Conservation (phyloP, 1,140 invertebrate genomes). For the Drosophila lini region DNA sequence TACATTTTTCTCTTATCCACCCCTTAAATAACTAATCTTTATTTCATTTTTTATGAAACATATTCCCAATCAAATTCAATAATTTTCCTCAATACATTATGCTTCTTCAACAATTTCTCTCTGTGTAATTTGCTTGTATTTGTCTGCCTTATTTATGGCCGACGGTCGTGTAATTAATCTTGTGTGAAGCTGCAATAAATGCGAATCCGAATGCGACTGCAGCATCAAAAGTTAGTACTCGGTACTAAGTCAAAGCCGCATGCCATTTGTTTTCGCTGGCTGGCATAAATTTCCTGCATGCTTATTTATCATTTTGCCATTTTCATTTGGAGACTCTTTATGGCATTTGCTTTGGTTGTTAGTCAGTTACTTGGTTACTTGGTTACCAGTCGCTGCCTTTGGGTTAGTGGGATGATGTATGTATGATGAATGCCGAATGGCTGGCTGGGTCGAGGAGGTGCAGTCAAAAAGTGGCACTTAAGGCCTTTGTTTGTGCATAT, state of each 20-base stretch:
- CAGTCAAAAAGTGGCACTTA: constrained; percentile 45
- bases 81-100: neutral
- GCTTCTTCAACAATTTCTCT: too few relatives aligned
- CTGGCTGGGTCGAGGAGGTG: constrained; percentile 41
- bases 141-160: constrained; percentile 72
- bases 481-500: constrained; percentile 29
- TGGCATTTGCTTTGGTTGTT: constrained; percentile 45
- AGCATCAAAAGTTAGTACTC: constrained; percentile 39
- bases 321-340: constrained; percentile 66
- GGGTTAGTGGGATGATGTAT: constrained; percentile 19
- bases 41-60: neutral
- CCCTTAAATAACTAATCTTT: neutral
- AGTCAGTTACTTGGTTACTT: constrained; percentile 15
- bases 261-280: constrained; percentile 59
- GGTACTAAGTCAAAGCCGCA: constrained; percentile 48
- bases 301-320: constrained; percentile 63
- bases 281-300: constrained; percentile 59
- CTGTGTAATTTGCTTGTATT: constrained; percentile 31
- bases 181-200: constrained; percentile 68
- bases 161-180: constrained; percentile 70
- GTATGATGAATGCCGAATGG: constrained; percentile 17
- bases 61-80: neutral
- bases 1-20: neutral
- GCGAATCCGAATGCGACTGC: constrained; percentile 46
- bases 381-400: constrained; percentile 14